Percentiles rank a stretch among this genome's conserved stretches.
Conservation (phyloP, 1,140 invertebrate genomes). For the Ephestia elutella region DNA sequence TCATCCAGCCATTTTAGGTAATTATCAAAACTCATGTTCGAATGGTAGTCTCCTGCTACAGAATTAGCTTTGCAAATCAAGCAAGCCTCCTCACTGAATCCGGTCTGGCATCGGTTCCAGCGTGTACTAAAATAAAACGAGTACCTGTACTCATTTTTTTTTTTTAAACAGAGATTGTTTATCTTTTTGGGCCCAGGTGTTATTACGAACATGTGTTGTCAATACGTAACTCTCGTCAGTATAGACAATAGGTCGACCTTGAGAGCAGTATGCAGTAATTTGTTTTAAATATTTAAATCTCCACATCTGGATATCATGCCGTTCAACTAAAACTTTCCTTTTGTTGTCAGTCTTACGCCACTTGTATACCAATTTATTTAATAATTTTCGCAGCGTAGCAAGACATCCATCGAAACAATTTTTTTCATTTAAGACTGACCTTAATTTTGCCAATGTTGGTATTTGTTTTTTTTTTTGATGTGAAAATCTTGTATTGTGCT, state of each 20-base stretch:
- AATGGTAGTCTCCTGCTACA: constrained; percentile 22
- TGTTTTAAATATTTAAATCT: constrained; percentile 15
- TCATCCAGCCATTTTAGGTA: constrained; percentile 26
- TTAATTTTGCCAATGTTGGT: constrained; percentile 7
- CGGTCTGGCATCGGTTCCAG: constrained; percentile 14
- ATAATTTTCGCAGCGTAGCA: constrained; percentile 11
- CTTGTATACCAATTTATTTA: constrained; percentile 14
- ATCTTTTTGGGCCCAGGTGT: constrained; percentile 17
- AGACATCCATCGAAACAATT: constrained; percentile 5
- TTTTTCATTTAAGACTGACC: constrained; percentile 7
- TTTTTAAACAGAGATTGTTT: constrained; percentile 20
- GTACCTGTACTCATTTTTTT: constrained; percentile 30
- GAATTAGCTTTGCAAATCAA: constrained; percentile 19
- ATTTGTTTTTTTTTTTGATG: too few relatives aligned
- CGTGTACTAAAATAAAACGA: constrained; percentile 36
- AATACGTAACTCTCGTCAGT: constrained; percentile 21
- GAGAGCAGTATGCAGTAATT: constrained; percentile 11
- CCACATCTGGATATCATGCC: constrained; percentile 11
- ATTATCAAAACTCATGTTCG: constrained; percentile 29
- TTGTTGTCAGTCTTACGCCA: constrained; percentile 17
- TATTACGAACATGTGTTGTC: constrained; percentile 11
- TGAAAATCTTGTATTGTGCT: constrained; percentile 8
- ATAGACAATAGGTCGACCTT: too few relatives aligned
- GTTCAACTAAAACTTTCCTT: constrained; percentile 17
- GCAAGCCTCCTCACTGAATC: constrained; percentile 13